A percentile compares a stretch with the other conserved stretches of the same genome.
phyloP scores from a whole-genome alignment of 2,797 vertebrate species.

The Xenops minutus region DNA sequence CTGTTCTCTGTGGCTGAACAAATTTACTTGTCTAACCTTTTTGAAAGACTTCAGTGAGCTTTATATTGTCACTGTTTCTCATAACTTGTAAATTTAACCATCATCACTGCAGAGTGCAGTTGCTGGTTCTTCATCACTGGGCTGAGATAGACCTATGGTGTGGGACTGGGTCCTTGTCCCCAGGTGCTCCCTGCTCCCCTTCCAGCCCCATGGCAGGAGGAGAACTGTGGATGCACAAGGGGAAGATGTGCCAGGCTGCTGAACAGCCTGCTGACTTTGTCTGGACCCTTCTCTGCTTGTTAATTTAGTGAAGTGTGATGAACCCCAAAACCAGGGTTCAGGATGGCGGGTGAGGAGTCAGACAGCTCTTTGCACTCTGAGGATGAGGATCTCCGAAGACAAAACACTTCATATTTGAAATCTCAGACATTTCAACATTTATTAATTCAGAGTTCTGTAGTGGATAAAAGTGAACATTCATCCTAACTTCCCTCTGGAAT shows the following conservation, averaged over 20 bases:
- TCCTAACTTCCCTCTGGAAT: background rate
- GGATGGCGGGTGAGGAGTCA: background rate
- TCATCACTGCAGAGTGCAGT: fast-evolving
- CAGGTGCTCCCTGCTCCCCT: background rate
- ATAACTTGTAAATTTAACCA: fast-evolving
- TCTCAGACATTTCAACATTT: fast-evolving
- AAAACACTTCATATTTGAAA: background rate
- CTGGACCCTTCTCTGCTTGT: background rate
- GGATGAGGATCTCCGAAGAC: background rate
- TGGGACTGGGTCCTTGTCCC: background rate
- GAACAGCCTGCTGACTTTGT: fast-evolving
- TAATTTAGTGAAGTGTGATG: background rate
- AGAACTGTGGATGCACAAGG: background rate
- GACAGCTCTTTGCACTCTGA: background rate
- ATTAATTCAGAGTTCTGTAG: background rate
- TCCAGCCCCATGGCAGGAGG: fast-evolving
- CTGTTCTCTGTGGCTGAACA: background rate
- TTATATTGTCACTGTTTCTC: background rate
- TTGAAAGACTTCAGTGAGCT: background rate
- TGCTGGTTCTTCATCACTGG: background rate
- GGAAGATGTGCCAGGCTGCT: background rate
- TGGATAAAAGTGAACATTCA: background rate
- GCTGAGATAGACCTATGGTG: fast-evolving
- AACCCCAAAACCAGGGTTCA: background rate
- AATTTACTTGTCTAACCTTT: background rate